Percentiles rank a stretch among this genome's conserved stretches.
These are phyloP conservation scores for Ceratina calcarata DNA, from an alignment of 1,140 invertebrate genomes.

Conservation along the genomic window DNA sequence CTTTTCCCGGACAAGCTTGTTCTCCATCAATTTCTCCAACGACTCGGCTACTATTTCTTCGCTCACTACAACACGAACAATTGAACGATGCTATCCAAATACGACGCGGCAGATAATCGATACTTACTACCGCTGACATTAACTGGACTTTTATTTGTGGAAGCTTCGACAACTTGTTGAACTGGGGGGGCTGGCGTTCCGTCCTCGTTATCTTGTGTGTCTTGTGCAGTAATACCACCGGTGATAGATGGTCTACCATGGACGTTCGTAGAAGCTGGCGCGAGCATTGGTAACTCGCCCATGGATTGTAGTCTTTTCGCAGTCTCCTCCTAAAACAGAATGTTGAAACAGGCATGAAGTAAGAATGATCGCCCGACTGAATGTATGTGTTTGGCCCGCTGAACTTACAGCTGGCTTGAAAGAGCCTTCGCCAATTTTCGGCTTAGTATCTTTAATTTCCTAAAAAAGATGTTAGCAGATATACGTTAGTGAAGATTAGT, in stretches of 20 bases:
- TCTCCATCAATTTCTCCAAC: constrained; percentile 89
- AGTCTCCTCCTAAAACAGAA: constrained; percentile 68
- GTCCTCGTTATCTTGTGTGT: constrained; percentile 74
- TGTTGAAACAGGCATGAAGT: not conserved
- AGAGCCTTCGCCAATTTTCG: constrained; percentile 73
- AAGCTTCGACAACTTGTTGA: constrained; percentile 62
- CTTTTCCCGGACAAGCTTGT: constrained; percentile 91
- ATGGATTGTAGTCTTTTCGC: constrained; percentile 74
- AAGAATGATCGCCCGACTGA: not conserved
- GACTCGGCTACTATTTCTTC: constrained; percentile 88
- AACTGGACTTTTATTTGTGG: constrained; percentile 73
- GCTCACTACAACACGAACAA: constrained; percentile 64
- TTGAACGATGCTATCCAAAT: not conserved
- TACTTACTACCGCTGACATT: constrained; percentile 73
- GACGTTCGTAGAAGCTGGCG: constrained; percentile 64
- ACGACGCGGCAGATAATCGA: constrained; percentile 31
- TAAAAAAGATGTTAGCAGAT: constrained; percentile 68
- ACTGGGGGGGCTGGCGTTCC: constrained; percentile 56
- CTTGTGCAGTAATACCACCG: constrained; percentile 69
- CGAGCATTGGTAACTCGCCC: constrained; percentile 66
- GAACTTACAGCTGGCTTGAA: constrained; percentile 77
- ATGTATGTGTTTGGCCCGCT: not conserved
- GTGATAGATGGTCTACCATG: constrained; percentile 74
- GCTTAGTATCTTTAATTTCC: constrained; percentile 63
- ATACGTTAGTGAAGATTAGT: constrained; percentile 33